These are phyloP conservation scores for Dunckerocampus dactyliophorus DNA, from an alignment of 2,113 vertebrate species.

Conservation along the genomic window DNA sequence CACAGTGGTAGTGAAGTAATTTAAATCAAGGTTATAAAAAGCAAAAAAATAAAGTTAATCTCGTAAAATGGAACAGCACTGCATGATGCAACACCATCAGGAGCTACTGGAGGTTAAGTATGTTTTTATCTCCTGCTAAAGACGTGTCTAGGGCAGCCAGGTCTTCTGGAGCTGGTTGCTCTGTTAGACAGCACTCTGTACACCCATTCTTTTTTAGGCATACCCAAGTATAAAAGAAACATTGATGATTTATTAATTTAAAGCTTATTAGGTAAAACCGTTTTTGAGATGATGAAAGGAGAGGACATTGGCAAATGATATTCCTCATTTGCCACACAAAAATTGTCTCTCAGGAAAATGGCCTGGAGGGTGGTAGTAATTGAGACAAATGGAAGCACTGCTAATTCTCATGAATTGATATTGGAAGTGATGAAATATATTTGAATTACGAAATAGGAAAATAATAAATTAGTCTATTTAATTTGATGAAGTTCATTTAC, in stretches of 20 bases:
- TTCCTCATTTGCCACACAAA: background rate
- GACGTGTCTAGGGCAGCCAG: too few relatives aligned
- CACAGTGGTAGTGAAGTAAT: too few relatives aligned
- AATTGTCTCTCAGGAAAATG: conserved; percentile 1
- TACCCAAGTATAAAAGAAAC: background rate
- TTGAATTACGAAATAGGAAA: background rate
- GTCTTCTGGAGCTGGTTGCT: too few relatives aligned
- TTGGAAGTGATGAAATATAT: background rate
- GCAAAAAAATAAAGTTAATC: too few relatives aligned
- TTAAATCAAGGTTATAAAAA: too few relatives aligned
- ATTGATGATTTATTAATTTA: background rate
- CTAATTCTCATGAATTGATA: background rate
- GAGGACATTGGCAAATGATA: background rate
- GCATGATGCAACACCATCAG: too few relatives aligned
- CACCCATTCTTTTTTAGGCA: background rate
- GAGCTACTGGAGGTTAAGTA: too few relatives aligned
- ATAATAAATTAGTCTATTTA: too few relatives aligned
- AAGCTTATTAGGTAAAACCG: background rate
- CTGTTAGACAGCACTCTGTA: background rate
- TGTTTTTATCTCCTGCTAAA: too few relatives aligned
- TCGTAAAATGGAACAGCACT: too few relatives aligned
- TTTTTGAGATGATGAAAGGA: background rate
- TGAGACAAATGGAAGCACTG: conserved; percentile 8
- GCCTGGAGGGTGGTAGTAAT: background rate
- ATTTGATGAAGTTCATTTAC: background rate